Percentiles rank a stretch among this genome's conserved stretches.
These are phyloP conservation scores for Thera britannica DNA, from an alignment of 2,888 invertebrate genomes.

Conservation along the genomic window DNA sequence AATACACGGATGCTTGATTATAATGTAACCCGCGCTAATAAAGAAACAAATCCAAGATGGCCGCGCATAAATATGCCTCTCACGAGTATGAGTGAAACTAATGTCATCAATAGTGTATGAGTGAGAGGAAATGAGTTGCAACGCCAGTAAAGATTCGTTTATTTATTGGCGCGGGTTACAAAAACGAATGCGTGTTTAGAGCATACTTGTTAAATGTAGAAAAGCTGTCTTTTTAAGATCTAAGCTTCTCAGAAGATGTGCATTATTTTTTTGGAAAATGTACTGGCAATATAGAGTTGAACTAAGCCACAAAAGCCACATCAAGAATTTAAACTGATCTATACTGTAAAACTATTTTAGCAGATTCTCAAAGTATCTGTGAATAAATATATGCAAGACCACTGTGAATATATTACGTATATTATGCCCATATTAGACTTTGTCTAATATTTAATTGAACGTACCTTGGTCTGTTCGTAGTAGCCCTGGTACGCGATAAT, in stretches of 20 bases:
- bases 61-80: too few relatives aligned
- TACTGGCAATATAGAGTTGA: slow-evolving; percentile 4
- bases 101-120: too few relatives aligned
- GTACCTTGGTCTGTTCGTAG: slow-evolving; percentile 32
- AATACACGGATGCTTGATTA: not conserved
- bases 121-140: too few relatives aligned
- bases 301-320: slow-evolving; percentile 25
- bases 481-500: slow-evolving; percentile 34
- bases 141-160: too few relatives aligned
- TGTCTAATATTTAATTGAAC: slow-evolving; percentile 24
- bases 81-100: too few relatives aligned
- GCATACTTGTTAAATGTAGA: slow-evolving; percentile 1
- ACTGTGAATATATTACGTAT: slow-evolving; percentile 8
- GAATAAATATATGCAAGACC: not conserved
- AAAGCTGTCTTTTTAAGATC: slow-evolving; percentile 5
- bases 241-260: slow-evolving; percentile 1
- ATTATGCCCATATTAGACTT: slow-evolving; percentile 13
- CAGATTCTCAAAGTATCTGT: slow-evolving; percentile 1
- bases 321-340: slow-evolving; percentile 14
- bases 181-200: not conserved
- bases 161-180: too few relatives aligned
- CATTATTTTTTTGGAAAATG: slow-evolving; percentile 1
- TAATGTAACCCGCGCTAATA: not conserved
- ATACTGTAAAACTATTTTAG: slow-evolving; percentile 4
- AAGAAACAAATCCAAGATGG: too few relatives aligned